Evolutionary conservation across 2,797 vertebrate genomes (phyloP).

Genomic region (Pangasius djambal): DNA sequence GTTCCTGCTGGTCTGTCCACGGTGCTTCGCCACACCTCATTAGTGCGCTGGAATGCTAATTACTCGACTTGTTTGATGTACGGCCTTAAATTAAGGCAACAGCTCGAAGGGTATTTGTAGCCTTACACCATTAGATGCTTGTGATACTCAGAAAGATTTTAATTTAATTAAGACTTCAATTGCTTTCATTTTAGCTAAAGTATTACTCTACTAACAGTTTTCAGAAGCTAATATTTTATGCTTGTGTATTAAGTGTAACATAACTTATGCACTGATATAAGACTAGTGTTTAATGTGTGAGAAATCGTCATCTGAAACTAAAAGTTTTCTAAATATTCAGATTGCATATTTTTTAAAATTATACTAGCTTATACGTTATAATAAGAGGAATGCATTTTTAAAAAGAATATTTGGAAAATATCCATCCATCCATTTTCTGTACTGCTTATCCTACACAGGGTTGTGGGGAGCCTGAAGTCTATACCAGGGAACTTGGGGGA

Average conservation of each 20-base stretch:
- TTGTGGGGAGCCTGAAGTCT: too few species aligned
- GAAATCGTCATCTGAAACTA: neutral
- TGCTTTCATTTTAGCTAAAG: neutral
- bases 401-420: too few species aligned
- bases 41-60: constrained; percentile 77
- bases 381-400: too few species aligned
- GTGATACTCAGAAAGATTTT: neutral
- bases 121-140: neutral
- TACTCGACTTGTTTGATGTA: constrained; percentile 62
- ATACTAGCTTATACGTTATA: too few species aligned
- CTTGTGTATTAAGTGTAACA: neutral
- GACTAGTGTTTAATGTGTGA: neutral
- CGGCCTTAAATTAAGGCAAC: constrained; percentile 17
- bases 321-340: too few species aligned
- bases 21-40: constrained; percentile 66
- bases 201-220: neutral
- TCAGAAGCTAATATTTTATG: neutral
- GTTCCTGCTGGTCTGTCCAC: constrained; percentile 24
- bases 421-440: too few species aligned
- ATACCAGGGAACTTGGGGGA: too few species aligned
- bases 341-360: too few species aligned
- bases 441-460: too few species aligned
- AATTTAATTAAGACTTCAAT: neutral
- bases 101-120: neutral
- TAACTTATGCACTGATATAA: neutral